Base-by-base conservation (phyloP, 2,888 invertebrate species). In the Drosophila tanythrix region DNA sequence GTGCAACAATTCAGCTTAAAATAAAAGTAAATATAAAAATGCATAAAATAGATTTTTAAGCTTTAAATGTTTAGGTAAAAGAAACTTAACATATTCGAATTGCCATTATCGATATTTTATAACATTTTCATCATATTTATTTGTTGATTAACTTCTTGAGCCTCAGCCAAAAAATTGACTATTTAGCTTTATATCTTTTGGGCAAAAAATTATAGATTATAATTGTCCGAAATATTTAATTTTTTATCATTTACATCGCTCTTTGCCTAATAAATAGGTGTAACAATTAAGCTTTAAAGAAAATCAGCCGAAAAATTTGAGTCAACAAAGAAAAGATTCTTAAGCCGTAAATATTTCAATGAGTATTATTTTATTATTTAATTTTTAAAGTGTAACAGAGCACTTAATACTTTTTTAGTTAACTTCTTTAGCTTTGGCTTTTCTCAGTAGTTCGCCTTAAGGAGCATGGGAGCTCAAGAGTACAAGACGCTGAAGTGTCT, bases 401-500 rank as follows among this genome's bases (percentile, higher is more conserved):
- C 38, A 36, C 27, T 29, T 56, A 13, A 48, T 40, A n/a, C 8
- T 11, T 8, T 21, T 29, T 36, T 46, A 36, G 25, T 35, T 40
- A n/a, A 46, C 18, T 18, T 33, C n/a, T 6, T 8, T 8, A n/a
- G 13, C 18, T 31, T 74, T 4, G 7, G 21, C 13, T 43, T 43
- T n/a, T 21, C 48, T 36, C 33, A 55, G 50, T 58, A 35, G 21
- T 68, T 74, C 36, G 35, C 58, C 66, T 55, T 57, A 50, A 74
- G 43, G 48, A 64, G 56, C 67, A 51, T 35, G 7, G 40, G 33
- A 52, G 46, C 46, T 25, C 25, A 52, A 43, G 50, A 68, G 63
- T 59, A 60, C 38, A 61, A 65, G 57, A 50, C 46, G 70, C 33
- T 48, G 70, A 52, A 67, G 53, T 53, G 62, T 40, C 65, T 68